Evolutionary conservation across 2,888 invertebrate species (phyloP).

Genomic region (Arge pagana): DNA sequence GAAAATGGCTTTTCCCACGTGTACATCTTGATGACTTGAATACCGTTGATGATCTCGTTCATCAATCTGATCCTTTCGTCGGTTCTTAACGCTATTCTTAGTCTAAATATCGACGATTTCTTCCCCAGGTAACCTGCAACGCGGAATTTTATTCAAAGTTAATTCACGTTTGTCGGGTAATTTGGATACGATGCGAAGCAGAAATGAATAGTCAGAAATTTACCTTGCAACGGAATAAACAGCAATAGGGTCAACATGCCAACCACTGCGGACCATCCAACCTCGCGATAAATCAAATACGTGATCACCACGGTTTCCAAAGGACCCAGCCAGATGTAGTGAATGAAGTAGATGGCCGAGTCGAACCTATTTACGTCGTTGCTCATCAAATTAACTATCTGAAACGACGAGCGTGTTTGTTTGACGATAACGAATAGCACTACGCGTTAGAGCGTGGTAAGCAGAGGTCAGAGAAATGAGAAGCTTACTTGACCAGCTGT

Average conservation of each 20-base stretch:
- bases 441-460: too few species aligned
- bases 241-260: slow-evolving; percentile 61
- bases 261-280: slow-evolving; percentile 62
- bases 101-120: slow-evolving; percentile 60
- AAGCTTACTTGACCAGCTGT: slow-evolving; percentile 68
- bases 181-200: background rate
- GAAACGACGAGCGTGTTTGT: slow-evolving; percentile 48
- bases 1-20: slow-evolving; percentile 85
- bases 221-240: slow-evolving; percentile 59
- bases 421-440: slow-evolving; percentile 58
- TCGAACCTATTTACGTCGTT: slow-evolving; percentile 81
- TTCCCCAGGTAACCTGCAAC: slow-evolving; percentile 44
- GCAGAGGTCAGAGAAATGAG: background rate
- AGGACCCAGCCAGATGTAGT: slow-evolving; percentile 78
- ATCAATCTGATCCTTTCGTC: slow-evolving; percentile 86
- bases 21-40: slow-evolving; percentile 88
- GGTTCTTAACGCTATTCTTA: slow-evolving; percentile 76
- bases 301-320: slow-evolving; percentile 68
- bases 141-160: slow-evolving; percentile 4
- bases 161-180: background rate
- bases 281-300: slow-evolving; percentile 60
- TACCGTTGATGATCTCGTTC: slow-evolving; percentile 87
- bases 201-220: slow-evolving; percentile 29
- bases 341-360: slow-evolving; percentile 69
- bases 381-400: slow-evolving; percentile 69